phyloP scores from a whole-genome alignment of 2,888 invertebrate genomes.

The Monopis laevigella region DNA sequence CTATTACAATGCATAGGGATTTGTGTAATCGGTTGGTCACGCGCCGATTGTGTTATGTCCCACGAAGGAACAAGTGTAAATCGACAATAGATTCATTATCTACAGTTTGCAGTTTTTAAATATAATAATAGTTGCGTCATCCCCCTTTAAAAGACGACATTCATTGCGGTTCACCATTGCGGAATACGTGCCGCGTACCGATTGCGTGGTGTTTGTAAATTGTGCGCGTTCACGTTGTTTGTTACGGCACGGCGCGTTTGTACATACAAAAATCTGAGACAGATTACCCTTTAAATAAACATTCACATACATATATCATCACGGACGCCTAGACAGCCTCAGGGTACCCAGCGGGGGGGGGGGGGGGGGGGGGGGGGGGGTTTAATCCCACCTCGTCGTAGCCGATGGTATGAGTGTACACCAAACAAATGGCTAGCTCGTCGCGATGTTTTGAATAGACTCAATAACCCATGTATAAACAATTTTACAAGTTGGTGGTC shows the following conservation, averaged over 20 bases:
- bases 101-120: constrained; percentile 16
- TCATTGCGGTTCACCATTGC: constrained; percentile 11
- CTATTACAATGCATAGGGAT: too few relatives aligned
- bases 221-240: constrained; percentile 34
- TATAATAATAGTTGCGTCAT: constrained; percentile 37
- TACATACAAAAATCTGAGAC: not conserved
- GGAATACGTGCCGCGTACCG: constrained; percentile 9
- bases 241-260: constrained; percentile 18
- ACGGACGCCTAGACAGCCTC: too few relatives aligned
- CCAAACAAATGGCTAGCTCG: too few relatives aligned
- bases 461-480: too few relatives aligned
- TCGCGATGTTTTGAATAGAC: too few relatives aligned
- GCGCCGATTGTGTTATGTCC: constrained; percentile 45
- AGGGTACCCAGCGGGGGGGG: too few relatives aligned
- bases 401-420: too few relatives aligned
- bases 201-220: constrained; percentile 9
- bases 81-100: constrained; percentile 40
- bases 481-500: too few relatives aligned
- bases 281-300: not conserved
- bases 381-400: too few relatives aligned
- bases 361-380: too few relatives aligned
- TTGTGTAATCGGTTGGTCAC: constrained; percentile 50
- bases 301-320: too few relatives aligned
- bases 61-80: constrained; percentile 49
- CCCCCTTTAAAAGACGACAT: constrained; percentile 2